A percentile compares a stretch with the other conserved stretches of the same genome.
These are phyloP conservation scores for Hirtodrosophila cameraria DNA, from an alignment of 2,888 invertebrate species.

Conservation along the genomic window DNA sequence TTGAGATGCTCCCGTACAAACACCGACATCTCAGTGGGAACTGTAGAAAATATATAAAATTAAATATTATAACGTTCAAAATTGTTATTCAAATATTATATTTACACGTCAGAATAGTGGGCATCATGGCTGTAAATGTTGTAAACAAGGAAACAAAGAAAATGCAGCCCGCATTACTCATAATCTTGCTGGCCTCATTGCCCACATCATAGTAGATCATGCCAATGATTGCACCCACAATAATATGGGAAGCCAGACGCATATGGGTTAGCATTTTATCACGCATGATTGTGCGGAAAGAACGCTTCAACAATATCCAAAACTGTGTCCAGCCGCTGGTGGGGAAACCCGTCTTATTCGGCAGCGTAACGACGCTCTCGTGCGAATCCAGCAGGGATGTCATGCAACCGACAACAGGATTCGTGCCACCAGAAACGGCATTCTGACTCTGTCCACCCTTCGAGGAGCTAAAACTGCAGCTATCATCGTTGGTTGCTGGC, in stretches of 20 bases:
- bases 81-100: not conserved
- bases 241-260: conserved; percentile 89
- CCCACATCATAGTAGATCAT: conserved; percentile 97
- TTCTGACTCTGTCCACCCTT: conserved; percentile 84
- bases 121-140: conserved; percentile 99
- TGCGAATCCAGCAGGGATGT: conserved; percentile 89
- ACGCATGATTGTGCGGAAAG: conserved; percentile 91
- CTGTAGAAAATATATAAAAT: conserved; percentile 85
- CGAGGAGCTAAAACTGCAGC: conserved; percentile 76
- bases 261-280: conserved; percentile 96
- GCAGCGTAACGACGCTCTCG: conserved; percentile 88
- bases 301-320: conserved; percentile 93
- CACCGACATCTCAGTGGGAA: conserved; percentile 97
- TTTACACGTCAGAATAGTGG: conserved; percentile 98
- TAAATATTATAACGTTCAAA: not conserved
- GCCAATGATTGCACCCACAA: conserved; percentile 96
- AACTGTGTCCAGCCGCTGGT: conserved; percentile 93
- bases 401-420: conserved; percentile 86
- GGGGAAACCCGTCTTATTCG: conserved; percentile 90
- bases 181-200: conserved; percentile 95
- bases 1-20: conserved; percentile 97
- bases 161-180: conserved; percentile 97
- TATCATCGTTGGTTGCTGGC: conserved; percentile 74
- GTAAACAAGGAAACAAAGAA: conserved; percentile 98
- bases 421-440: conserved; percentile 53